Evolutionary conservation across 2,888 invertebrate species (phyloP).

Genomic region (Rosalia funebris): DNA sequence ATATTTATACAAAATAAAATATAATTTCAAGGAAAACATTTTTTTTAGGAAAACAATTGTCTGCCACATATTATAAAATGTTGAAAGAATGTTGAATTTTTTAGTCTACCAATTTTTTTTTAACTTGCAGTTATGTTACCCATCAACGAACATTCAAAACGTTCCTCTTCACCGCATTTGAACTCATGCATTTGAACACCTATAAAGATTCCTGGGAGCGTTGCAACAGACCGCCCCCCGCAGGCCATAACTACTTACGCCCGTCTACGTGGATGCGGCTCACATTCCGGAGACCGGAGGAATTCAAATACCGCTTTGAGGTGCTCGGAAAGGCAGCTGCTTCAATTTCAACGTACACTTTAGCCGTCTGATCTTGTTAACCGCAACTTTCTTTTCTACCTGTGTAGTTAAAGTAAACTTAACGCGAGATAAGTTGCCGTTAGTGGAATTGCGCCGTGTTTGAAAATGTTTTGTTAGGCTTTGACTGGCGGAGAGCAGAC

Average conservation of each 20-base stretch:
- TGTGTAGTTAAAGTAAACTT: slow-evolving; percentile 8
- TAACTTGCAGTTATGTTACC: no score
- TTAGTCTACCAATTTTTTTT: no score
- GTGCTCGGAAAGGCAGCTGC: slow-evolving; percentile 10
- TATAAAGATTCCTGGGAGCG: no score
- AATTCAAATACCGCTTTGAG: slow-evolving; percentile 14
- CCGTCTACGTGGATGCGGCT: not conserved
- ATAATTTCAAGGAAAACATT: no score
- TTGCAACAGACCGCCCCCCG: no score
- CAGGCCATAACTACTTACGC: slow-evolving; percentile 5
- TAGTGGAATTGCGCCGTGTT: not conserved
- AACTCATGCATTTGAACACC: no score
- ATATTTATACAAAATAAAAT: no score
- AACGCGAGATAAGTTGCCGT: slow-evolving; percentile 5
- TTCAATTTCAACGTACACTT: slow-evolving; percentile 8
- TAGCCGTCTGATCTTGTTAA: slow-evolving; percentile 9
- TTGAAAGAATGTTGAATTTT: no score
- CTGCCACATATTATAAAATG: no score
- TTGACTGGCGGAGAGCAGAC: not conserved
- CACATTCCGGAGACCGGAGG: slow-evolving; percentile 5
- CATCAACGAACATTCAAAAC: no score
- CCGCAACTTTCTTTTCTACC: slow-evolving; percentile 14
- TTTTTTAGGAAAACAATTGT: no score
- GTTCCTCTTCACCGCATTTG: no score
- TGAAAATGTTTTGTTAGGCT: slow-evolving; percentile 5